Evolutionary conservation across 2,113 vertebrate genomes (phyloP).

Genomic region (Chionodraco myersi): DNA sequence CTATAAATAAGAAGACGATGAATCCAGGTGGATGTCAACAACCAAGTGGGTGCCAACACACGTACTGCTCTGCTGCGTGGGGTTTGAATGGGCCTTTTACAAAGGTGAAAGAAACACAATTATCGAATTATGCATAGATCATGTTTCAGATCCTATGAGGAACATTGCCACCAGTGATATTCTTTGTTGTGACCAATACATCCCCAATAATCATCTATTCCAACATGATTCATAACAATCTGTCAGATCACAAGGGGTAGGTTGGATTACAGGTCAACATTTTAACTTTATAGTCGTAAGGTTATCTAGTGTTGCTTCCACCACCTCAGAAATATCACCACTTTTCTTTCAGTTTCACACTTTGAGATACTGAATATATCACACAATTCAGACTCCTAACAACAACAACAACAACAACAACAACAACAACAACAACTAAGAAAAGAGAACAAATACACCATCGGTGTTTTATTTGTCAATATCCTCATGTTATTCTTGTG

Average conservation of each 20-base stretch:
- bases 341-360: neutral
- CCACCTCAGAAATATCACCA: neutral
- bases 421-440: neutral
- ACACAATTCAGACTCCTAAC: neutral
- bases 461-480: neutral
- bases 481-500: neutral
- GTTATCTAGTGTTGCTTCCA: neutral
- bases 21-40: too few species aligned
- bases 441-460: neutral
- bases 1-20: too few species aligned
- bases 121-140: neutral
- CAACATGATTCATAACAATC: neutral
- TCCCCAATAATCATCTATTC: neutral
- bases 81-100: neutral
- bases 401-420: neutral
- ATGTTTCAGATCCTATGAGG: neutral
- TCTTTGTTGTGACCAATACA: neutral
- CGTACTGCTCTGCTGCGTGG: neutral
- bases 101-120: neutral
- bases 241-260: too few species aligned
- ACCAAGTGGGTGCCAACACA: too few species aligned
- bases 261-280: too few species aligned
- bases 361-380: neutral
- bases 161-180: neutral
- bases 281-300: neutral